Evolutionary conservation across 2,113 vertebrate genomes (phyloP).

Genomic region (Psophia crepitans): DNA sequence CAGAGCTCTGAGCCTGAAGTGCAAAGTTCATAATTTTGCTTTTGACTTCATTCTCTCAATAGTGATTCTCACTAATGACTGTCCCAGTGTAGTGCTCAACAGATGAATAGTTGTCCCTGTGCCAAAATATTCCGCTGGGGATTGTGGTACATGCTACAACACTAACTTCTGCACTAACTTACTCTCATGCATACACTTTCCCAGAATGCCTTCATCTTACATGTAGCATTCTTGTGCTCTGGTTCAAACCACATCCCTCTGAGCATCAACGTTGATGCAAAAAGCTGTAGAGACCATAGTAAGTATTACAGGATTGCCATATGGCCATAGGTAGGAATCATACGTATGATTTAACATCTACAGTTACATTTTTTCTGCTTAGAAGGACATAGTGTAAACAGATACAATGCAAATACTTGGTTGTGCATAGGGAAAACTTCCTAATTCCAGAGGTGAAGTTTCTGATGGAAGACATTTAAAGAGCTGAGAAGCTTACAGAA

Average conservation of each 20-base stretch:
- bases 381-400: not conserved
- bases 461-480: not conserved
- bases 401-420: not conserved
- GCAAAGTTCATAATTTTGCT: constrained; percentile 36
- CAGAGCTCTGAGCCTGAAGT: constrained; percentile 15
- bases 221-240: not conserved
- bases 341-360: not conserved
- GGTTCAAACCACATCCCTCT: not conserved
- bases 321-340: not conserved
- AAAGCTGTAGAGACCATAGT: not conserved
- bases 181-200: not conserved
- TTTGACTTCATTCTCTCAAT: not conserved
- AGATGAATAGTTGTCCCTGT: not conserved
- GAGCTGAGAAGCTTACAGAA: not conserved
- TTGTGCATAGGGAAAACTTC: not conserved
- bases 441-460: not conserved
- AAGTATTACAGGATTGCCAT: not conserved
- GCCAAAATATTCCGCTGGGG: not conserved
- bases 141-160: not conserved
- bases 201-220: not conserved
- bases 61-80: not conserved
- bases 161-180: not conserved
- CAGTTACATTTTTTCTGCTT: not conserved
- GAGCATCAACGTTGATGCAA: not conserved
- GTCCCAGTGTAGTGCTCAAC: not conserved